phyloP scores from a whole-genome alignment of 2,888 invertebrate genomes.

The Cantharis nigra region DNA sequence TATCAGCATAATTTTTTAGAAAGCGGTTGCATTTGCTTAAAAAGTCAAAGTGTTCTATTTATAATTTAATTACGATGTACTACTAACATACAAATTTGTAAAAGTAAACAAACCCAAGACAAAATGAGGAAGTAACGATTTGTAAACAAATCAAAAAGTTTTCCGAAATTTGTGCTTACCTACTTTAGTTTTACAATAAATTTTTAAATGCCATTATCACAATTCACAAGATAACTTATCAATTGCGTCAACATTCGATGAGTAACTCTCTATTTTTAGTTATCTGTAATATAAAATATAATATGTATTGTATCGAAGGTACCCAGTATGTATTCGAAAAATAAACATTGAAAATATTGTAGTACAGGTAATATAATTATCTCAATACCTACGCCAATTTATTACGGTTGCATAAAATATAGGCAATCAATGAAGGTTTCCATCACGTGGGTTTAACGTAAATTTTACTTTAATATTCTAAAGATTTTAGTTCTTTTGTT shows the following conservation, averaged over 20 bases:
- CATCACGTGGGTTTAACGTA: neutral
- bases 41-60: conserved; percentile 3
- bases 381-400: neutral
- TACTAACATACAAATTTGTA: conserved; percentile 7
- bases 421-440: neutral
- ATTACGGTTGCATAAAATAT: neutral
- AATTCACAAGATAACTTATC: neutral
- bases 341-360: neutral
- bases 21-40: neutral
- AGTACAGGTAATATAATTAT: neutral
- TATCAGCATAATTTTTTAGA: neutral
- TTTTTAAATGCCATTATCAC: neutral
- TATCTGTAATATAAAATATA: neutral
- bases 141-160: neutral
- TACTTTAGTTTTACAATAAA: neutral
- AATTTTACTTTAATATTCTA: neutral
- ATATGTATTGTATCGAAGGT: neutral
- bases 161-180: neutral
- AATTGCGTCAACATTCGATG: neutral
- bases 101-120: conserved; percentile 7
- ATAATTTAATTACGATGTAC: conserved; percentile 4
- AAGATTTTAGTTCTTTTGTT: no score
- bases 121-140: neutral
- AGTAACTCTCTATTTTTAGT: neutral
- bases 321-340: neutral